These are phyloP conservation scores for Laothoe populi DNA, from an alignment of 2,888 invertebrate species.

Conservation along the genomic window DNA sequence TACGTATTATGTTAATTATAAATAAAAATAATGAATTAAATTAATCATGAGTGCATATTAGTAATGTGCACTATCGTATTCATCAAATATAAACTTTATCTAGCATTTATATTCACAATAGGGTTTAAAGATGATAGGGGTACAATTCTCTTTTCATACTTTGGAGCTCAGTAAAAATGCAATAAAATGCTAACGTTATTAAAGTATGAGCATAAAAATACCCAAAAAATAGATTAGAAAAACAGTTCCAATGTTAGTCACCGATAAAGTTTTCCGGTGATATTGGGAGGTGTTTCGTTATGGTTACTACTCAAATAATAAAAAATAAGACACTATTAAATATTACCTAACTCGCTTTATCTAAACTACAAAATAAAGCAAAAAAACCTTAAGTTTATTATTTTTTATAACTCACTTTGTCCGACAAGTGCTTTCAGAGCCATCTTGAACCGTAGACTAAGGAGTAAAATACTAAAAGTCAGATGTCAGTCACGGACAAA, in stretches of 20 bases:
- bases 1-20: not conserved
- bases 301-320: not conserved
- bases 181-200: not conserved
- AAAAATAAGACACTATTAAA: not conserved
- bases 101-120: not conserved
- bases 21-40: not conserved
- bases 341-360: not conserved
- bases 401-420: conserved; percentile 89
- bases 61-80: too few relatives aligned
- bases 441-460: conserved; percentile 87
- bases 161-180: not conserved
- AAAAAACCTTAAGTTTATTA: conserved; percentile 31
- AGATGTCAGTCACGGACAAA: too few relatives aligned
- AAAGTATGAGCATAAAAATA: not conserved
- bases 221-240: conserved; percentile 1
- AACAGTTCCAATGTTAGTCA: conserved; percentile 15
- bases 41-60: not conserved
- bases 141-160: not conserved
- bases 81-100: not conserved
- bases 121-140: not conserved
- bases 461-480: conserved; percentile 34
- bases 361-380: not conserved
- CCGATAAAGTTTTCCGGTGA: not conserved
- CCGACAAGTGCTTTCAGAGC: conserved; percentile 94
- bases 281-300: not conserved